These are phyloP conservation scores for Rhagonycha fulva DNA, from an alignment of 2,888 invertebrate genomes.

Conservation along the genomic window DNA sequence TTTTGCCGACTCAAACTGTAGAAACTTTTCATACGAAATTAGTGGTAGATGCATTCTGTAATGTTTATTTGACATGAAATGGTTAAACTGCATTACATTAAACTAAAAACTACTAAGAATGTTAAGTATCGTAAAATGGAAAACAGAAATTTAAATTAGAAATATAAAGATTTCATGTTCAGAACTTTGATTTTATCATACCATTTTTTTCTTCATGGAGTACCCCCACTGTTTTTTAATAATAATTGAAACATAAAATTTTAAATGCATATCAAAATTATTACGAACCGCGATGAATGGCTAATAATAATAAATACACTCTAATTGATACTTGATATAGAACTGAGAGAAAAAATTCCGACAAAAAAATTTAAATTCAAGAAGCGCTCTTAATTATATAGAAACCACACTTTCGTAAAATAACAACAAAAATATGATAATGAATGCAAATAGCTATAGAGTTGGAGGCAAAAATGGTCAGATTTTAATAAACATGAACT, in stretches of 20 bases:
- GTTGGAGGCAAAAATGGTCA: conserved; percentile 12
- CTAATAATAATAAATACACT: neutral
- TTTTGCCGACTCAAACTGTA: neutral
- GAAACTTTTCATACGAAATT: neutral
- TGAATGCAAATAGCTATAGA: conserved; percentile 27
- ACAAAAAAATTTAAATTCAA: conserved; percentile 25
- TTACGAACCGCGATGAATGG: neutral
- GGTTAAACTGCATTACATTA: conserved; percentile 21
- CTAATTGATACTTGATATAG: conserved; percentile 18
- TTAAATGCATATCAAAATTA: neutral
- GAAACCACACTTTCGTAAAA: conserved; percentile 30
- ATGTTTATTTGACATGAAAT: conserved; percentile 30
- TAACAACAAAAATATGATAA: conserved; percentile 32
- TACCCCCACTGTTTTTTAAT: neutral
- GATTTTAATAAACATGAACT: conserved; percentile 26
- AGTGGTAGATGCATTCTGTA: conserved; percentile 6
- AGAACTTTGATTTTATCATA: neutral
- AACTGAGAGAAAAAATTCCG: conserved; percentile 9
- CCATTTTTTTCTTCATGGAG: neutral
- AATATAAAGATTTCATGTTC: neutral
- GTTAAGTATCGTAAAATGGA: neutral
- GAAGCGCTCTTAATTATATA: conserved; percentile 31
- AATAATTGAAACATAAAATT: neutral
- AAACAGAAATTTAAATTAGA: neutral
- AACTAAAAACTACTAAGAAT: neutral